Evolutionary conservation across 2,888 invertebrate species (phyloP).

Genomic region (Tipula unca): DNA sequence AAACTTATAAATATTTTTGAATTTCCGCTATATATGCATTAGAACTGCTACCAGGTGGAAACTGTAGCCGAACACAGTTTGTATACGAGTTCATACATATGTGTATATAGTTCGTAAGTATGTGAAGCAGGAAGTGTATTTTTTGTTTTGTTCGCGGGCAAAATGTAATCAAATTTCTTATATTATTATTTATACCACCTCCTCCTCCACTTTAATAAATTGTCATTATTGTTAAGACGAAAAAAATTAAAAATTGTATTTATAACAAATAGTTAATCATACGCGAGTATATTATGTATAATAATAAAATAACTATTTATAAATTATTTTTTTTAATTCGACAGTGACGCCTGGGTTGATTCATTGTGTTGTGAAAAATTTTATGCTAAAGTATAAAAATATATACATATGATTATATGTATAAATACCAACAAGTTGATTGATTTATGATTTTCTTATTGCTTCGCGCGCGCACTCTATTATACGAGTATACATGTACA

Average conservation of each 20-base stretch:
- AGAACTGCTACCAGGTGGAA: neutral
- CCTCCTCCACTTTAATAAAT: neutral
- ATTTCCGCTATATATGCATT: neutral
- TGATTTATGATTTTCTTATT: neutral
- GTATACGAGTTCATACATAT: neutral
- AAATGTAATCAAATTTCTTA: neutral
- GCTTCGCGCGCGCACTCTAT: neutral
- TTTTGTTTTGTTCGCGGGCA: neutral
- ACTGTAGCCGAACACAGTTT: neutral
- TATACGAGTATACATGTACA: no score
- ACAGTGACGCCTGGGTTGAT: neutral
- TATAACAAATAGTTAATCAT: neutral
- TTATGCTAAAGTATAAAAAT: neutral
- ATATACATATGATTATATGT: no score
- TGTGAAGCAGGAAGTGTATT: neutral
- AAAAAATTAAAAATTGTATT: neutral
- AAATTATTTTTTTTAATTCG: neutral
- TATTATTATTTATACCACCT: neutral
- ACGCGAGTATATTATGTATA: neutral
- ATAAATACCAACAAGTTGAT: neutral
- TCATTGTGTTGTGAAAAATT: neutral
- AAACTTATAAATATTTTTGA: neutral
- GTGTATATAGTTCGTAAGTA: no score
- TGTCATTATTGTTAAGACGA: neutral
- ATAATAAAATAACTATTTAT: neutral